Evolutionary conservation across 2,797 vertebrate species (phyloP).

Genomic region (Acridotheres tristis): DNA sequence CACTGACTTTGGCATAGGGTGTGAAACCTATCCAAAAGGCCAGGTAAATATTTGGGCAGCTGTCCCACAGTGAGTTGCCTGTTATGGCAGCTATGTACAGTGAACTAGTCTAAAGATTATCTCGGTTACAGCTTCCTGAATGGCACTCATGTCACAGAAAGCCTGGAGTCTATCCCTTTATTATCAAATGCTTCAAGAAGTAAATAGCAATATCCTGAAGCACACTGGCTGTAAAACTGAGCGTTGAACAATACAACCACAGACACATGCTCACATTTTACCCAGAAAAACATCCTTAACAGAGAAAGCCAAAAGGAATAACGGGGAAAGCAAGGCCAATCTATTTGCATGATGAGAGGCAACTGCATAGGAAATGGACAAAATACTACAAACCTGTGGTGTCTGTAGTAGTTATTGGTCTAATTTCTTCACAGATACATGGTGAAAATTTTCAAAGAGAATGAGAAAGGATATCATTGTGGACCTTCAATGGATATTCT

Average conservation of each 20-base stretch:
- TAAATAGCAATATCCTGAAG: neutral
- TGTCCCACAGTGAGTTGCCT: neutral
- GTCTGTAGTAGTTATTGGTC: neutral
- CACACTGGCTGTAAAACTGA: neutral
- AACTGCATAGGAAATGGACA: neutral
- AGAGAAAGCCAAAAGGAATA: neutral
- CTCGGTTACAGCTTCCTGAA: neutral
- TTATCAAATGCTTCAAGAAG: neutral
- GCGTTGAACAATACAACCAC: neutral
- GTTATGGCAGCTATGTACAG: neutral
- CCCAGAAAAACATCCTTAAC: neutral
- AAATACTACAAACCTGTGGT: neutral
- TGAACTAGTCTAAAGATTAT: neutral
- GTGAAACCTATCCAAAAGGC: neutral
- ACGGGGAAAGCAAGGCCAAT: neutral
- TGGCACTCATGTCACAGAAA: neutral
- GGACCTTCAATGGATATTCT: neutral
- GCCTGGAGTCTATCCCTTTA: neutral
- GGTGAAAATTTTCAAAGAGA: neutral
- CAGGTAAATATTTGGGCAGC: slow-evolving; percentile 24
- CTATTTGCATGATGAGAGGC: neutral
- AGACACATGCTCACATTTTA: neutral
- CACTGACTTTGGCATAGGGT: neutral
- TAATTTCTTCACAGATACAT: neutral
- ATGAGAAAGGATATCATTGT: neutral